Evolutionary conservation across 2,113 vertebrate genomes (phyloP).

Genomic region (Lethenteron reissneri): DNA sequence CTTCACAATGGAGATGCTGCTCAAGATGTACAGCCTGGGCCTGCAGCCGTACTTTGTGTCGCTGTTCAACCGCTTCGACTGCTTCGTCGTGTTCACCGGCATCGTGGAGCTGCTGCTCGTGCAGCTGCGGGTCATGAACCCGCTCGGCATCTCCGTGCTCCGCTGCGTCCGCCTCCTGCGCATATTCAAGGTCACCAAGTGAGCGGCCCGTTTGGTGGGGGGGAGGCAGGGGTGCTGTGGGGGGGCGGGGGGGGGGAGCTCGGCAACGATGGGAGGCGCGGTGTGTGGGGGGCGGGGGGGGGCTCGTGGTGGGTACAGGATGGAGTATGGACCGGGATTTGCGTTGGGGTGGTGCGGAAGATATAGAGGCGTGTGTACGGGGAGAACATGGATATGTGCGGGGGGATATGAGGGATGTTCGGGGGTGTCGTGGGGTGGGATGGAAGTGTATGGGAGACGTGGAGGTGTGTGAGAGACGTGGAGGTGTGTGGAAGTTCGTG

Average conservation of each 20-base stretch:
- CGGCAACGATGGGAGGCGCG: no score
- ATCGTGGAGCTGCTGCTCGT: conserved; percentile 63
- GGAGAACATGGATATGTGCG: no score
- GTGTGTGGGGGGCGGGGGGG: no score
- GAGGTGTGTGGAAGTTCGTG: neutral
- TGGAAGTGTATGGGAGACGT: neutral
- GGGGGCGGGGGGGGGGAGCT: no score
- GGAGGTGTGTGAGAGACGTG: neutral
- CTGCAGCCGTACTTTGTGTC: conserved; percentile 77
- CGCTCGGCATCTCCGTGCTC: conserved; percentile 77
- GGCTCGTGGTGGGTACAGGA: no score
- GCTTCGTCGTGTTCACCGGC: conserved; percentile 68
- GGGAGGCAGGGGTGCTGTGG: no score
- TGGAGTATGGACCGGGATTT: no score
- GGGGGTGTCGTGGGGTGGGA: neutral
- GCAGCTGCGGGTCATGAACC: conserved; percentile 34
- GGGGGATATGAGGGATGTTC: no score
- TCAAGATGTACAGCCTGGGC: conserved; percentile 85
- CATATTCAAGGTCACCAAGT: conserved; percentile 89
- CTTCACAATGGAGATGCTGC: conserved; percentile 67
- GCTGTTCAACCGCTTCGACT: conserved; percentile 88
- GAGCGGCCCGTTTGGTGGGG: conserved; percentile 9
- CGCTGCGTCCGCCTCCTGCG: conserved; percentile 74
- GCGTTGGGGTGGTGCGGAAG: no score
- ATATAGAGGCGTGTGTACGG: no score